phyloP scores from a whole-genome alignment of 1,140 invertebrate genomes.

The Heliconius nattereri region DNA sequence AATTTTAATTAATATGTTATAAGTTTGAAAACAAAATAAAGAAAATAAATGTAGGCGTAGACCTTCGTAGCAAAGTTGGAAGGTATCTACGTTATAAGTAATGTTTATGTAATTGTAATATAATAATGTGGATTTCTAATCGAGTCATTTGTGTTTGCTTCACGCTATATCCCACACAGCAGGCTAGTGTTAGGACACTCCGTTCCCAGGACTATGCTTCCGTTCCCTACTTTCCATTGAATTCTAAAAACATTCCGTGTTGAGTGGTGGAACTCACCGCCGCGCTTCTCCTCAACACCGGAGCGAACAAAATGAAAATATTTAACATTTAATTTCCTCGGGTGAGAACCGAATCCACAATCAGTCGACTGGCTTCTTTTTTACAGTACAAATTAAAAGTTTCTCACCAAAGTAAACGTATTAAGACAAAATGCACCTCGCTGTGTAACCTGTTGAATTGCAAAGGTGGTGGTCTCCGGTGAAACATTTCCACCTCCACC shows the following conservation, averaged over 20 bases:
- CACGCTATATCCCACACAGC: too few relatives aligned
- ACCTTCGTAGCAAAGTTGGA: too few relatives aligned
- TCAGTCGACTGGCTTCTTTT: too few relatives aligned
- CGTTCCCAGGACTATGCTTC: not conserved
- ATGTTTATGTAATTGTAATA: too few relatives aligned
- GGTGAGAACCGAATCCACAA: too few relatives aligned
- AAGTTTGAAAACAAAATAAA: too few relatives aligned
- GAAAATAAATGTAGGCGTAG: too few relatives aligned
- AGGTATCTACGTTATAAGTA: too few relatives aligned
- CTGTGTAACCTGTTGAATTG: slow-evolving; percentile 41
- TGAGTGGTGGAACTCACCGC: not conserved
- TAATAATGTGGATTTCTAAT: too few relatives aligned
- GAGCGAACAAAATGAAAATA: not conserved
- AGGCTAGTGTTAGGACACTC: not conserved
- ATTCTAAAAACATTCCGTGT: not conserved
- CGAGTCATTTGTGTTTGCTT: too few relatives aligned
- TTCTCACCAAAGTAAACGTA: not conserved
- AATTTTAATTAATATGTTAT: too few relatives aligned
- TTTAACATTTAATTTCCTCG: not conserved
- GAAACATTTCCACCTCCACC: slow-evolving; percentile 44
- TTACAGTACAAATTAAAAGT: not conserved
- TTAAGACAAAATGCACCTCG: not conserved
- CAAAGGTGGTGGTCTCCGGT: slow-evolving; percentile 34
- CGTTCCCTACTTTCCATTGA: not conserved
- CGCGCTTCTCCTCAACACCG: not conserved